phyloP scores from a whole-genome alignment of 1,140 invertebrate genomes.

The Heliconius hermathena region DNA sequence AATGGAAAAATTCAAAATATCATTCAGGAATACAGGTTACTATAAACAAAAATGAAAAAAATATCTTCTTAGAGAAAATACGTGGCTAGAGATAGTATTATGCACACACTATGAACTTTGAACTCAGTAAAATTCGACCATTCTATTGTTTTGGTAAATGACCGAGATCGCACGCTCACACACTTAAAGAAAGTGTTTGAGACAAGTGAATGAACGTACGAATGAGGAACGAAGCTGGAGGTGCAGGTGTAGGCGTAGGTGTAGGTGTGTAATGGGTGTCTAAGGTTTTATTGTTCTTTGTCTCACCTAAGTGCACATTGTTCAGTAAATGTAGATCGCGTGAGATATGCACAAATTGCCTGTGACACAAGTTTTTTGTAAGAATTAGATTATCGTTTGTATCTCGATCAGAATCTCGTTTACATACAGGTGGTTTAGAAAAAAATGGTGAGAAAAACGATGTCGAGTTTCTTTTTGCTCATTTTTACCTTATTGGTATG shows the following conservation, averaged over 20 bases:
- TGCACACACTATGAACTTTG: background rate
- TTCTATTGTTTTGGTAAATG: constrained; percentile 17
- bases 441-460: background rate
- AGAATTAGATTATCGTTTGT: constrained; percentile 2
- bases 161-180: constrained; percentile 28
- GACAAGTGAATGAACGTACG: constrained; percentile 35
- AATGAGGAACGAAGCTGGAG: constrained; percentile 20
- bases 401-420: constrained; percentile 5
- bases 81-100: background rate
- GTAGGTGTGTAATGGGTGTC: constrained; percentile 13
- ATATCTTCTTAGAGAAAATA: too few relatives aligned
- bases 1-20: too few relatives aligned
- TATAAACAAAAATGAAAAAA: too few relatives aligned
- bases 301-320: constrained; percentile 24
- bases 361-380: constrained; percentile 4
- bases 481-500: background rate
- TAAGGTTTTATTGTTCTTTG: constrained; percentile 32
- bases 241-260: background rate
- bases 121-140: constrained; percentile 7
- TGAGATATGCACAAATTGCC: constrained; percentile 22
- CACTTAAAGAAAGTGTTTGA: constrained; percentile 34
- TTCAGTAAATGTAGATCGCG: constrained; percentile 29
- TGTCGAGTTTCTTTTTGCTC: background rate
- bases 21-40: too few relatives aligned
- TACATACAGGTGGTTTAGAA: background rate